Evolutionary conservation across 2,888 invertebrate genomes (phyloP).

Genomic region (Morinoia aosen): DNA sequence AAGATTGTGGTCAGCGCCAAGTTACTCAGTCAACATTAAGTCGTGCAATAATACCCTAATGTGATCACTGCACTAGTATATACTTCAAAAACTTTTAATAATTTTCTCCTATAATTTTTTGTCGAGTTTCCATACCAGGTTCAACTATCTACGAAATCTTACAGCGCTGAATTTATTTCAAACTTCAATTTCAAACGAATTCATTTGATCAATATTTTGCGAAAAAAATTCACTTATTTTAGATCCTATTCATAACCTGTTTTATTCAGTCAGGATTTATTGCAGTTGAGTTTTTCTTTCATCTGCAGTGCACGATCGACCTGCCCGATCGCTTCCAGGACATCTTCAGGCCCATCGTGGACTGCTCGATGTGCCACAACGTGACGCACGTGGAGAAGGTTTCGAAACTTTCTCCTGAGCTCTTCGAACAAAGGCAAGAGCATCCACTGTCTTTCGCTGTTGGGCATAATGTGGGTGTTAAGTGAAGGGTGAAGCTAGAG

Average conservation of each 20-base stretch:
- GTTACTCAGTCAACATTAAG: no score
- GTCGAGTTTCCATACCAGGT: no score
- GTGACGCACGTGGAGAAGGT: slow-evolving; percentile 79
- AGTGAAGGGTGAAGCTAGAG: background rate
- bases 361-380: slow-evolving; percentile 83
- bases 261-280: background rate
- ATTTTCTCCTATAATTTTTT: no score
- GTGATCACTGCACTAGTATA: background rate
- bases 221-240: background rate
- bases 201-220: no score
- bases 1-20: no score
- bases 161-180: no score
- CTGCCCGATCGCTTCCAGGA: slow-evolving; percentile 70
- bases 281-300: background rate
- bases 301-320: slow-evolving; percentile 69
- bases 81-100: background rate
- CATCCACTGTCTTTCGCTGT: background rate
- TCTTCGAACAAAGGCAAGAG: slow-evolving; percentile 81
- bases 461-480: background rate
- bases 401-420: slow-evolving; percentile 77
- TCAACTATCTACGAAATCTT: no score
- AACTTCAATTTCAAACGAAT: no score
- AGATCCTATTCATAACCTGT: background rate
- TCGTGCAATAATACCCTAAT: no score
- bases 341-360: slow-evolving; percentile 83